Conservation (phyloP, 2,113 vertebrate species). For the Dendropsophus ebraccatus region DNA sequence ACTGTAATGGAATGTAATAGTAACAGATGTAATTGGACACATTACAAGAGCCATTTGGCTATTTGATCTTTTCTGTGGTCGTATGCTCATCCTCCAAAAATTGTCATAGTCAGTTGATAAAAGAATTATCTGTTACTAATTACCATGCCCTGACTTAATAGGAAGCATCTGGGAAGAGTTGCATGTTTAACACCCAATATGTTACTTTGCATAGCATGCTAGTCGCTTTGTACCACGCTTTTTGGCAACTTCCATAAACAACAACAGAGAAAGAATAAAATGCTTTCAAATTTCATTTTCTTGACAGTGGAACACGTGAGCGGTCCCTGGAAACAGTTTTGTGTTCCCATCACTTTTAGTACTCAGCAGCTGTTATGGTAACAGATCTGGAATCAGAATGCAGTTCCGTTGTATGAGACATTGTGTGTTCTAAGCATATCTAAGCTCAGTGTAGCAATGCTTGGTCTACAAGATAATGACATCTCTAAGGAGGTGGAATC, state of each 20-base stretch:
- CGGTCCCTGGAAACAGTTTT: not conserved
- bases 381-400: conserved; percentile 19
- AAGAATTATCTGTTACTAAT: not conserved
- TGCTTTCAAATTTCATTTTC: not conserved
- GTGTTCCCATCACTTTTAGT: conserved; percentile 19
- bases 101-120: not conserved
- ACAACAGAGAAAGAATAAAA: conserved; percentile 1
- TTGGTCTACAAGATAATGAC: not conserved
- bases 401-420: not conserved
- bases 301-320: conserved; percentile 1
- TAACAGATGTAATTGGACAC: not conserved
- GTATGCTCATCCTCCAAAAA: not conserved
- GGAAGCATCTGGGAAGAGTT: not conserved
- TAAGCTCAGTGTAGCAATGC: not conserved
- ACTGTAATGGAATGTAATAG: not conserved
- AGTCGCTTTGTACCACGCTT: not conserved
- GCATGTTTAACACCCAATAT: not conserved
- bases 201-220: not conserved
- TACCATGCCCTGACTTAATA: too few species aligned
- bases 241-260: not conserved
- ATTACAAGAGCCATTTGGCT: not conserved
- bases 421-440: not conserved
- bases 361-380: conserved; percentile 4
- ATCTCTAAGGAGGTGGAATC: too few species aligned
- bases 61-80: not conserved